Percentiles rank a stretch among this genome's conserved stretches.
phyloP scores from a whole-genome alignment of 2,888 invertebrate species.

The Nycteola revayana region DNA sequence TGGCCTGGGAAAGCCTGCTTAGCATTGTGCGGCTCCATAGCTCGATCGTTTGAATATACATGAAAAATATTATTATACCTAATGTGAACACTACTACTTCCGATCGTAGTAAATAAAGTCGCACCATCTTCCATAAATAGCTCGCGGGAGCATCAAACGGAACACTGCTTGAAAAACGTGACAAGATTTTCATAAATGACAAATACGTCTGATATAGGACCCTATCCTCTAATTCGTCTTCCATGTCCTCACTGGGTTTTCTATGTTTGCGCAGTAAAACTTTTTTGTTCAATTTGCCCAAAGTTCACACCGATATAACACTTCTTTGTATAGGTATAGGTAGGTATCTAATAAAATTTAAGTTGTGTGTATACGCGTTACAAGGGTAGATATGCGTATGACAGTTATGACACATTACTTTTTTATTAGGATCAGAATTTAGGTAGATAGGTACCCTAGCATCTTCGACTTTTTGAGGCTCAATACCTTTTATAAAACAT shows the following conservation, averaged over 20 bases:
- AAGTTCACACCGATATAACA: constrained; percentile 11
- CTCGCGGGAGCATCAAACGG: constrained; percentile 88
- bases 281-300: constrained; percentile 6
- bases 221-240: constrained; percentile 95
- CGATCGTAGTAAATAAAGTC: constrained; percentile 89
- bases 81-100: constrained; percentile 89
- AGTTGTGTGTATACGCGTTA: no score
- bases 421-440: no score
- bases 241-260: constrained; percentile 82
- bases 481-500: no score
- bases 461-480: no score
- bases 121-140: constrained; percentile 90
- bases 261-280: constrained; percentile 29
- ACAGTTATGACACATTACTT: no score
- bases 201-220: constrained; percentile 93
- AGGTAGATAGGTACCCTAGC: no score
- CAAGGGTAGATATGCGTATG: no score
- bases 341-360: no score
- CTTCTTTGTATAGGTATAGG: constrained; percentile 21
- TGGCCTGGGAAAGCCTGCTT: constrained; percentile 86
- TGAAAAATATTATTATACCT: constrained; percentile 86
- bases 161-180: constrained; percentile 90
- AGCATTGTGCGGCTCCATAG: constrained; percentile 90
- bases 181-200: constrained; percentile 92
- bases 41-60: constrained; percentile 92